Base-by-base conservation (phyloP, 2,888 invertebrate genomes). In the Galerucella pusilla region DNA sequence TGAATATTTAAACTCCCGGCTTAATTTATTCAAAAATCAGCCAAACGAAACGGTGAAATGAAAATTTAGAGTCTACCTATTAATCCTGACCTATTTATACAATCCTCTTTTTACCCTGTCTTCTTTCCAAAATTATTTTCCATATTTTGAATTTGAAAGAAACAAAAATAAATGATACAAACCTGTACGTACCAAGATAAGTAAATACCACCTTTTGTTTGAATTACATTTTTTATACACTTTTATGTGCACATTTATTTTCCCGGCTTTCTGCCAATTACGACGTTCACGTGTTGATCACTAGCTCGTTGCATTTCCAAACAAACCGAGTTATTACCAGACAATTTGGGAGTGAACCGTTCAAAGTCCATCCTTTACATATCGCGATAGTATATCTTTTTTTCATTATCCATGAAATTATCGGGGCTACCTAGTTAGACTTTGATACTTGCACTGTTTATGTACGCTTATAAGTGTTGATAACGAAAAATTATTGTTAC, bases 351-450 rank as follows among this genome's bases (percentile, higher is more conserved):
- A 45, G 42, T 65, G 6, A 65, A 20, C 45, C 5, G 46, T 16
- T 65, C 64, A 65, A 65, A 65, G 64, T 65, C 46, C 64, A 64
- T 9, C 16, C 4, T 45, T 12, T 14, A 60, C 14, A 20, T 65
- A 65, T 46, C 64, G 46, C 35, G 64, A 45, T 65, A 20, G 3
- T 10, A 63, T 35, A 63, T 63, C n/a, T 6, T 46, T 11, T 12
- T 65, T 46, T 46, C 16, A 16, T 45, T 46, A 46, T 46, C 7
- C 4, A 65, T 61, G 28, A 28, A 12, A 35, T 65, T 20, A 16
- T 65, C 64, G 64, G 49, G 1, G 7, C 1, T 46, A 16, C 64
- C 46, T 65, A 65, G 64, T 65, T 20, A 20, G 46, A 65, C 64
- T 46, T 65, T 65, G 64, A 46, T 46, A 20, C 64, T 46, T 16